Base-by-base conservation (phyloP, 64 coral and sea anemone species). In the Montipora capricornis region DNA sequence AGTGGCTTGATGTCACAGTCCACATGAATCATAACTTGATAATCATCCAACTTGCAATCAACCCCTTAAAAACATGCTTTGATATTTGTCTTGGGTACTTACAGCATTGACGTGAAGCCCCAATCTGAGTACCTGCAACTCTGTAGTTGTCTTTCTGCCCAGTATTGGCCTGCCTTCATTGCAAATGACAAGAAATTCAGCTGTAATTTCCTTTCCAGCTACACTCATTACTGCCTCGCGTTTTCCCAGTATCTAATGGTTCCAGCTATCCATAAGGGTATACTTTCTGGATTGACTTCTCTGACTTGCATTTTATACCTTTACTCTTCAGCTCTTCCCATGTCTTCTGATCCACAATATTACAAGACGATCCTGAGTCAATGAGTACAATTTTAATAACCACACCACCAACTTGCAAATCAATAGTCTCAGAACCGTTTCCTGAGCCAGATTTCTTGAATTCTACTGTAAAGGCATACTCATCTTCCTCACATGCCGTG, bases 281-380 rank as follows among this genome's bases (percentile, higher is more conserved):
- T 87, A 90, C 13, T 79, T 94, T 94, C 73, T 84, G 89, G 37
- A 76, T 49, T 26, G 48, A 81, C 64, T 87, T 95, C 29, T 60
- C 62, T 87, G 80, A 87, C 5, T 83, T 83, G 78, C 88, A 90
- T 14, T 94, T 89, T 11, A 88, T 45, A 74, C 79, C 76, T 5
- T 78, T 93, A 49, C 69, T 4, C 55, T 93, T 94, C 22, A 94
- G 60, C 20, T 22, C 15, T 50, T 80, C 88, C 93, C 93, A 91
- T 2, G 79, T 79, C 50, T 70, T 61, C 77, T 75, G 57, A 67
- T 95, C 93, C 16, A 91, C 80, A 1, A 95, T 82, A 86, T 90
- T 87, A 49, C 88, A 90, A 12, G 79, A 85, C 45, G 93, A 73
- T 95, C 93, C 93, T n/a, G 93, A 90, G 53, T 90, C 93, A 24